Evolutionary conservation across 2,797 vertebrate species (phyloP).

Genomic region (Tapera naevia): DNA sequence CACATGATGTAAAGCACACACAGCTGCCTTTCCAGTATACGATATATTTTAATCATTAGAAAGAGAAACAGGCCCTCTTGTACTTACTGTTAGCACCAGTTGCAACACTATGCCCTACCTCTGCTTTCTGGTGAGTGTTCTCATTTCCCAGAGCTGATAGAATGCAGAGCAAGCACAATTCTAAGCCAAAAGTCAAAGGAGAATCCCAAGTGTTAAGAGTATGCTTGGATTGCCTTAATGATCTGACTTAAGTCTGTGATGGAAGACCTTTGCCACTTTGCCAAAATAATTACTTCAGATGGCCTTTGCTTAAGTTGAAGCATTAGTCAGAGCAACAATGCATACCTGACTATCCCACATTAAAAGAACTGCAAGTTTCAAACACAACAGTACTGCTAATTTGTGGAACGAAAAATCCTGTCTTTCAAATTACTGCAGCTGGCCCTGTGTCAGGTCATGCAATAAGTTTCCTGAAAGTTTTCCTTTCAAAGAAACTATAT

Average conservation of each 20-base stretch:
- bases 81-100: not conserved
- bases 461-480: not conserved
- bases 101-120: not conserved
- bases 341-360: not conserved
- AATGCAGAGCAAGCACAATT: not conserved
- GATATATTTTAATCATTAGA: not conserved
- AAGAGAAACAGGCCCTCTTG: not conserved
- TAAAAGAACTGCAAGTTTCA: not conserved
- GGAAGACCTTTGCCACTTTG: not conserved
- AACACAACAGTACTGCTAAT: not conserved
- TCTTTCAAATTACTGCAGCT: not conserved
- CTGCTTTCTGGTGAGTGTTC: not conserved
- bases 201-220: not conserved
- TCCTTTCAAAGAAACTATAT: not conserved
- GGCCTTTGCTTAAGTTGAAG: not conserved
- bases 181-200: not conserved
- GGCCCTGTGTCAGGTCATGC: not conserved
- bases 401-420: not conserved
- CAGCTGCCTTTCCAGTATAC: not conserved
- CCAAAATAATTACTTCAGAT: not conserved
- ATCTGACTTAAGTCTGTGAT: not conserved
- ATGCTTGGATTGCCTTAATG: not conserved
- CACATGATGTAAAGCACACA: rapidly evolving
- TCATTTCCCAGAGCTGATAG: not conserved
- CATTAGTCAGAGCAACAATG: rapidly evolving